phyloP scores from a whole-genome alignment of 2,888 invertebrate genomes.

The Chaitophorus viminalis region DNA sequence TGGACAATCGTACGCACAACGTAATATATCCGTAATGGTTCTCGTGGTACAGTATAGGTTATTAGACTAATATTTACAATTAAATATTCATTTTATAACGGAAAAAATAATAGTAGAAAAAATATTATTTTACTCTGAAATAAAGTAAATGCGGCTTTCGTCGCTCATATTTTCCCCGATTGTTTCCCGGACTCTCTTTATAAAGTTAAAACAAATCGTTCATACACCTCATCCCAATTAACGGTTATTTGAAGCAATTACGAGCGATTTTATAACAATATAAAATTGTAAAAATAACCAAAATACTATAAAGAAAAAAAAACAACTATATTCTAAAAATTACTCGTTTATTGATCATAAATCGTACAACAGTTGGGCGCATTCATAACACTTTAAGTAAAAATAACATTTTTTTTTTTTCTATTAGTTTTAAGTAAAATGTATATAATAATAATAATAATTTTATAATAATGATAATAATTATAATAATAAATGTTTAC shows the following conservation, averaged over 20 bases:
- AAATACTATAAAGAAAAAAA: constrained; percentile 21
- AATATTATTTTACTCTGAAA: too few species aligned
- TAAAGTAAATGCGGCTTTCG: background rate
- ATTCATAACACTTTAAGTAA: constrained; percentile 1
- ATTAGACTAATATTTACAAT: background rate
- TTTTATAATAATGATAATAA: constrained; percentile 32
- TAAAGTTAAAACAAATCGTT: background rate
- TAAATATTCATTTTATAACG: background rate
- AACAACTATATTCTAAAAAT: constrained; percentile 50
- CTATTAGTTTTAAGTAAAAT: constrained; percentile 15
- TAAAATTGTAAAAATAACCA: constrained; percentile 23
- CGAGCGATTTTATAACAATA: constrained; percentile 16
- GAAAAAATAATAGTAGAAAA: background rate
- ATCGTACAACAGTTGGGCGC: constrained; percentile 20
- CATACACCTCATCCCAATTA: constrained; percentile 27
- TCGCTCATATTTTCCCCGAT: background rate
- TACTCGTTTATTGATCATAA: constrained; percentile 50
- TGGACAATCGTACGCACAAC: too few species aligned
- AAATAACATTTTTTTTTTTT: constrained; percentile 37
- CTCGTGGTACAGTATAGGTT: background rate
- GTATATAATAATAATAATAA: constrained; percentile 28
- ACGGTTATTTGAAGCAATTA: constrained; percentile 40
- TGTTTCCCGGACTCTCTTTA: background rate
- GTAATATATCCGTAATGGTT: too few species aligned
- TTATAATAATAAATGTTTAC: constrained; percentile 25